Base-by-base conservation (phyloP, 2,113 vertebrate genomes). In the Phrynosoma platyrhinos region DNA sequence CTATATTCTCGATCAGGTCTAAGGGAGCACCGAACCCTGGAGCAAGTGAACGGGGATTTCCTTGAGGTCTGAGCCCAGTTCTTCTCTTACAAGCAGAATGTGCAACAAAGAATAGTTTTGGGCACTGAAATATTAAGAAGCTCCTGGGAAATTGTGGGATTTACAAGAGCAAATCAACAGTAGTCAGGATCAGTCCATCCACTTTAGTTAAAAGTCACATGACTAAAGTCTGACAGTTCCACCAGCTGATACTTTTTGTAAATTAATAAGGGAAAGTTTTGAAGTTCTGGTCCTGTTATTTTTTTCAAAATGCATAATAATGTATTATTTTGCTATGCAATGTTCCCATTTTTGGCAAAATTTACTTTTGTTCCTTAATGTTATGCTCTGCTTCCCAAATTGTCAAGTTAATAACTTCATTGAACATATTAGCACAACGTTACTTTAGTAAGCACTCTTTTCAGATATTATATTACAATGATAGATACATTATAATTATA, bases 331-430 rank as follows among this genome's bases (percentile, higher is more conserved):
- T 64, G 66, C 52, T 55, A 72, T 55, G 2, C 25, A 40, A 32
- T 53, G 12, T 79, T 79, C 25, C 23, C 7, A 71, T 47, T 79
- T 62, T 55, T 79, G 42, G 13, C n/a, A 30, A 32, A 7, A 21
- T 74, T 84, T 84, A 21, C n/a, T 76, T 52, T 58, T 64, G 16
- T 27, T 42, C 14, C 32, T 87, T 81, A 84, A 74, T 62, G 52
- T 53, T 80, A 80, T 74, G 66, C 69, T 87, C 36, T 47, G 32
- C 16, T 87, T 87, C n/a, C 14, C 25, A 87, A 27, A 21, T n/a
- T 80, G 8, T 62, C 79, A 74, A 42, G 36, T 87, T 58, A 40
- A 81, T 81, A 87, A 27, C 47, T 72, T 86, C 72, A 79, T 72
- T 87, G 47, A 87, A 72, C 68, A 72, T 10, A 74, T 72, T 42